Evolutionary conservation across 1,140 invertebrate genomes (phyloP).

Genomic region (Drosophila rhopaloa): DNA sequence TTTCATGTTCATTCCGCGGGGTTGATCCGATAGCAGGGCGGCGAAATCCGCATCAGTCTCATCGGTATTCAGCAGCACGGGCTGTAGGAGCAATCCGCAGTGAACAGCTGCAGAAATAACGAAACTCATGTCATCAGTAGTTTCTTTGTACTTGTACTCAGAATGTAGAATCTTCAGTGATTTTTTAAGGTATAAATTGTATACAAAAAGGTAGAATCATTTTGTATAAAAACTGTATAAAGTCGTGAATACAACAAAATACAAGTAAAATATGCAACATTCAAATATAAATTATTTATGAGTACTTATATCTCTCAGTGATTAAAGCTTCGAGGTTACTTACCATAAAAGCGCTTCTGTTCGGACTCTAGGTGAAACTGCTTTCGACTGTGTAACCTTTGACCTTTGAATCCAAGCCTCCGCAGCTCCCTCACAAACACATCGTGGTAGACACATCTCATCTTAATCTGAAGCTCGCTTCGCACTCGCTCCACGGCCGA

Average conservation of each 20-base stretch:
- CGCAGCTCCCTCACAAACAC: conserved; percentile 38
- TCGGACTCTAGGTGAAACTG: conserved; percentile 58
- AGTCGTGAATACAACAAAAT: too few relatives aligned
- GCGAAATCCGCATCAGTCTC: conserved; percentile 67
- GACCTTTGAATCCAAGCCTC: conserved; percentile 37
- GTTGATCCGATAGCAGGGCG: conserved; percentile 48
- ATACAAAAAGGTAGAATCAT: too few relatives aligned
- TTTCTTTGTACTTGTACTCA: too few relatives aligned
- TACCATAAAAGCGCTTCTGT: conserved; percentile 70
- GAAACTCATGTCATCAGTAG: not conserved
- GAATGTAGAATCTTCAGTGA: too few relatives aligned
- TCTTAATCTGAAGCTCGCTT: conserved; percentile 36
- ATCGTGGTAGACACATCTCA: conserved; percentile 59
- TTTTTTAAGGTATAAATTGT: too few relatives aligned
- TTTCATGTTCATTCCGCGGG: conserved; percentile 61
- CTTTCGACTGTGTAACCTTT: conserved; percentile 55
- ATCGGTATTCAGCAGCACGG: conserved; percentile 60
- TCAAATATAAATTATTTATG: not conserved
- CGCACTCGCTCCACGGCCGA: conserved; percentile 53
- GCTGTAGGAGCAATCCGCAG: conserved; percentile 56
- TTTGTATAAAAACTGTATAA: too few relatives aligned
- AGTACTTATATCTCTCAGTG: not conserved
- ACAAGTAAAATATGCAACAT: not conserved
- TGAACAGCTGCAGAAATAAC: conserved; percentile 50
- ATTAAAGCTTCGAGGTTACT: not conserved